Evolutionary conservation across 1,140 invertebrate genomes (phyloP), one percentile per base, ranked within the genome.

Genomic region (Scaptomyza pallida): DNA sequence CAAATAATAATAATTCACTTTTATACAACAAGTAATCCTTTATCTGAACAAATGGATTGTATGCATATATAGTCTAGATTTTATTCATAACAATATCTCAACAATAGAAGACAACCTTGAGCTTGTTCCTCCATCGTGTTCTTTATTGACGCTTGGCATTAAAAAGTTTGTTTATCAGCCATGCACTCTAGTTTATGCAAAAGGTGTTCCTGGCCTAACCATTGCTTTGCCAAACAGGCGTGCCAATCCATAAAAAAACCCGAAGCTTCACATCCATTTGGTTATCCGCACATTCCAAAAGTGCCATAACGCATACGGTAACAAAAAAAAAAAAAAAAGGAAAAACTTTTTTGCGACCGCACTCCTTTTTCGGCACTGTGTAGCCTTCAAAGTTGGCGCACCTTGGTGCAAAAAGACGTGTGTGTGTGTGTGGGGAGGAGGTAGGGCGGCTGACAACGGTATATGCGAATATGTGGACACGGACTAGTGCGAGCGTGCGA

Each of bases 401-500:
- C 68, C 68, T 71, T 63, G 9, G 30, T 12, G 30, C 2, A 21
- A 30, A 2, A 30, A 2, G 26, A 30, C 8, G 13, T n/a, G 60
- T 54, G 59, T 41, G 9, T 21, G 48, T 16, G 62, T n/a, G 16
- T 15, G 30, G 3, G 61, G 15, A 8, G 9, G 19, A 5, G 13
- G 10, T 1, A 0, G 5, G 26, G 13, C n/a, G 26, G 51, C 9
- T 30, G 26, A 13, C 15, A 67, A 77, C 59, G 41, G 75, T n/a
- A 70, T 48, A 85, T 80, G 73, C 73, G 76, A 41, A 64, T 64
- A 45, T 48, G 35, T 26, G 40, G 40, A 61, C 72, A 59, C 40
- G 40, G 55, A 51, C 41, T 59, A 74, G 77, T 80, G 77, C 26
- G 8, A 88, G 83, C 78, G 82, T 71, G 77, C 74, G 77, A 8